Conservation (phyloP, 2,888 invertebrate species). For the Amiota minor region DNA sequence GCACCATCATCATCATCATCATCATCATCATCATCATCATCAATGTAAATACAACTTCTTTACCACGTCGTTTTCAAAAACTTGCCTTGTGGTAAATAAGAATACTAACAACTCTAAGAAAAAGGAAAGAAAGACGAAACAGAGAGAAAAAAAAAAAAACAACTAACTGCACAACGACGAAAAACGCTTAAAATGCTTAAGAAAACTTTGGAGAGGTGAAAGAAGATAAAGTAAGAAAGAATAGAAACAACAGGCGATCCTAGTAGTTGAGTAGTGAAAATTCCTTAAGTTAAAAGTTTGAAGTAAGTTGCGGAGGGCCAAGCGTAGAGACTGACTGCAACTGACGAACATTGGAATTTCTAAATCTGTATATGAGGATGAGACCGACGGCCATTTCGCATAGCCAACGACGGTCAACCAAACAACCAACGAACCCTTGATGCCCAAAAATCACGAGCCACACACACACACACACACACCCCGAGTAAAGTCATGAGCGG, state of each 20-base stretch:
- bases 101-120: background rate
- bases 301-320: constrained; percentile 25
- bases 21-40: too few species aligned
- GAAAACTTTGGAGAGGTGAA: constrained; percentile 43
- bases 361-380: background rate
- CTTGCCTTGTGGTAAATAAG: background rate
- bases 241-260: constrained; percentile 32
- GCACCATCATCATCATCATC: too few species aligned
- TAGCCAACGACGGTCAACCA: constrained; percentile 1
- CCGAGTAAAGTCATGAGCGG: too few species aligned
- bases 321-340: background rate
- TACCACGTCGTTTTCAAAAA: too few species aligned
- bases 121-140: background rate
- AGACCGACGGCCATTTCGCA: background rate
- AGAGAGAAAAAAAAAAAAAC: background rate
- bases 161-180: background rate
- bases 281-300: constrained; percentile 64
- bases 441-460: background rate
- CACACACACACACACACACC: too few species aligned
- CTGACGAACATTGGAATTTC: constrained; percentile 21
- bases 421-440: background rate
- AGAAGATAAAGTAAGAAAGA: too few species aligned
- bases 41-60: too few species aligned
- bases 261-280: constrained; percentile 64
- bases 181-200: constrained; percentile 42